These are phyloP conservation scores for Ormyrus thymus DNA, from an alignment of 2,888 invertebrate genomes.

Conservation along the genomic window DNA sequence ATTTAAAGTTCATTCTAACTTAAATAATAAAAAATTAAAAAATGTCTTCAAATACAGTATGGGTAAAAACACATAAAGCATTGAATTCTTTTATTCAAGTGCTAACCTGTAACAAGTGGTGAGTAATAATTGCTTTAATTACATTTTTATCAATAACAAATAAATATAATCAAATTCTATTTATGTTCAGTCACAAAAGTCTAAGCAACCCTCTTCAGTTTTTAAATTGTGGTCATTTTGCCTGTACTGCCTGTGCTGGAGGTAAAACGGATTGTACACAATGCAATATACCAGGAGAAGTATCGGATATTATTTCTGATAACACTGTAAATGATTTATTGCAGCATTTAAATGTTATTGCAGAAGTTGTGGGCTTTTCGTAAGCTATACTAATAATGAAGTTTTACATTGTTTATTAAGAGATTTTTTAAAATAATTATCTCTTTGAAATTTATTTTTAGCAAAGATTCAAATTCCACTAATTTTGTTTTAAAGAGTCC, in stretches of 20 bases:
- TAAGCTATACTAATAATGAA: neutral
- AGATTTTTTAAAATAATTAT: neutral
- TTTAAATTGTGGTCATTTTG: slow-evolving; percentile 54
- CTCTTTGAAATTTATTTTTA: slow-evolving; percentile 11
- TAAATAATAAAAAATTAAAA: neutral
- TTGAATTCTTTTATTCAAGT: slow-evolving; percentile 51
- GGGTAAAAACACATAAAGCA: slow-evolving; percentile 52
- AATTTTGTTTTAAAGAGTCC: neutral
- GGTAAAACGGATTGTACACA: slow-evolving; percentile 32
- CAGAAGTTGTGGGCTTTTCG: slow-evolving; percentile 41
- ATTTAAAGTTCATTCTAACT: neutral
- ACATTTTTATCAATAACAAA: too few relatives aligned
- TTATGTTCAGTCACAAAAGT: slow-evolving; percentile 23
- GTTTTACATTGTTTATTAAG: neutral
- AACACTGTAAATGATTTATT: slow-evolving; percentile 34
- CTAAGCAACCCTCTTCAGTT: slow-evolving; percentile 47
- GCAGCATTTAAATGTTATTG: slow-evolving; percentile 48
- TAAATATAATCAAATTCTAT: too few relatives aligned
- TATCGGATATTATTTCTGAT: slow-evolving; percentile 42
- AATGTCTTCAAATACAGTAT: slow-evolving; percentile 38
- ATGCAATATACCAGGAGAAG: slow-evolving; percentile 48
- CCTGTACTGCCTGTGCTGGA: slow-evolving; percentile 44
- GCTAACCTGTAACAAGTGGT: slow-evolving; percentile 59
- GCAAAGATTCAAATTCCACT: neutral
- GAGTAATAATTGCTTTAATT: neutral